Conservation (phyloP, 2,797 vertebrate genomes). For the Notolepis coatsorum region DNA sequence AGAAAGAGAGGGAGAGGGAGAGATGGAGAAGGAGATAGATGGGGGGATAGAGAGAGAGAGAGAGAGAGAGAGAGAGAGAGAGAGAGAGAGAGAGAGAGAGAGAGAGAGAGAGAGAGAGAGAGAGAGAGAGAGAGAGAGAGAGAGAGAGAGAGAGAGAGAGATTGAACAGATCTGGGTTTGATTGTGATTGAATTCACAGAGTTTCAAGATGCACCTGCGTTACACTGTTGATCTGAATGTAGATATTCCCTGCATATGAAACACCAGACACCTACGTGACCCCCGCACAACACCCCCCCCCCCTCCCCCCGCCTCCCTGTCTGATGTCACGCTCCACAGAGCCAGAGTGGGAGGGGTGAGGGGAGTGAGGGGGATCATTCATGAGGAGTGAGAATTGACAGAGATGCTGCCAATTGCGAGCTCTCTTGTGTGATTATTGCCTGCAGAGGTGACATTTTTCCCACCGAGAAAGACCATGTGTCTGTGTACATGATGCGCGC, state of each 20-base stretch:
- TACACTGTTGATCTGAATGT: slow-evolving; percentile 66
- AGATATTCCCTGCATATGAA: slow-evolving; percentile 69
- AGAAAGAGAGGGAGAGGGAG: background rate
- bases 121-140: slow-evolving; percentile 12
- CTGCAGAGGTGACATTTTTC: background rate
- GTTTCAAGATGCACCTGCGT: slow-evolving; percentile 70
- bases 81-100: slow-evolving; percentile 4
- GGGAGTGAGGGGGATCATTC: slow-evolving; percentile 42
- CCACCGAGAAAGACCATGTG: background rate
- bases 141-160: slow-evolving; percentile 20
- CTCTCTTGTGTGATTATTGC: slow-evolving; percentile 24
- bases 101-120: slow-evolving; percentile 12
- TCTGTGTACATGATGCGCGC: no score
- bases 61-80: background rate
- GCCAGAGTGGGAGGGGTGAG: no score
- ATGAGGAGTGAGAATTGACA: slow-evolving; percentile 16
- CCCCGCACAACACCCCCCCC: no score
- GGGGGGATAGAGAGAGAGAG: background rate
- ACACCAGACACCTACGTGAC: slow-evolving; percentile 55
- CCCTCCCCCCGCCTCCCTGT: slow-evolving; percentile 45
- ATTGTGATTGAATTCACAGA: slow-evolving; percentile 73
- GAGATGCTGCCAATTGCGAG: slow-evolving; percentile 18
- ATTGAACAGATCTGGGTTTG: slow-evolving; percentile 50
- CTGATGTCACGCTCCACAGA: slow-evolving; percentile 54
- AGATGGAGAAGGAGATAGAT: background rate